These are phyloP conservation scores for Xiphorhynchus elegans DNA, from an alignment of 2,113 vertebrate genomes.

Conservation along the genomic window DNA sequence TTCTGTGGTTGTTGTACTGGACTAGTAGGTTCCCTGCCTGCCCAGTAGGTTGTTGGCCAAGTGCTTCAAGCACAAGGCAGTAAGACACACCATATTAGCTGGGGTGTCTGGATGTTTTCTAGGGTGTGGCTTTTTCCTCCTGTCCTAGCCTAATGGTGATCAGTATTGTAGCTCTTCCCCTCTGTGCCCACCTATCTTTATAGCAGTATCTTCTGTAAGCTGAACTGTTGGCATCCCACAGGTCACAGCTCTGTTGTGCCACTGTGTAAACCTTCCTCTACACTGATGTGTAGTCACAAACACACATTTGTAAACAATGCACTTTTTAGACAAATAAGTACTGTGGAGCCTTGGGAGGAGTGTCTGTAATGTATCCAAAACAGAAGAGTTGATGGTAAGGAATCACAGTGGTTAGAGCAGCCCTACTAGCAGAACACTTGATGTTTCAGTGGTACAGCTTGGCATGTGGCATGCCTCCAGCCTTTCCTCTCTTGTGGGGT, in stretches of 20 bases:
- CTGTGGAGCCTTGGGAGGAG: neutral
- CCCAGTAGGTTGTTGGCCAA: neutral
- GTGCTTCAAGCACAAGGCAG: neutral
- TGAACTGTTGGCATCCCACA: neutral
- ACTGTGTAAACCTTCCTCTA: neutral
- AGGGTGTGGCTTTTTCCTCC: fast-evolving
- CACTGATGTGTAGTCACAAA: neutral
- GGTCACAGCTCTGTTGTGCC: neutral
- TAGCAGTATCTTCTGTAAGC: neutral
- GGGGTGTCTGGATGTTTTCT: neutral
- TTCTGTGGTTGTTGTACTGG: neutral
- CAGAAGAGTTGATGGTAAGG: neutral
- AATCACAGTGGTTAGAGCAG: neutral
- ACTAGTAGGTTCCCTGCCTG: neutral
- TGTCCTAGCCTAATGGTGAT: neutral
- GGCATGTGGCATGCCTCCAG: neutral
- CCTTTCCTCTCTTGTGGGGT: neutral
- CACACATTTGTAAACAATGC: neutral
- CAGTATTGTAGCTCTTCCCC: neutral
- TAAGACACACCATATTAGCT: fast-evolving
- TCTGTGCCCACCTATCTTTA: neutral
- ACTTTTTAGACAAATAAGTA: fast-evolving
- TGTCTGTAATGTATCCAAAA: fast-evolving
- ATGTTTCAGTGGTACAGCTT: neutral
- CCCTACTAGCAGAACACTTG: neutral